A percentile compares a stretch with the other conserved stretches of the same genome.
Evolutionary conservation across 2,113 vertebrate species (phyloP).

Genomic region (Leuciscus idus): DNA sequence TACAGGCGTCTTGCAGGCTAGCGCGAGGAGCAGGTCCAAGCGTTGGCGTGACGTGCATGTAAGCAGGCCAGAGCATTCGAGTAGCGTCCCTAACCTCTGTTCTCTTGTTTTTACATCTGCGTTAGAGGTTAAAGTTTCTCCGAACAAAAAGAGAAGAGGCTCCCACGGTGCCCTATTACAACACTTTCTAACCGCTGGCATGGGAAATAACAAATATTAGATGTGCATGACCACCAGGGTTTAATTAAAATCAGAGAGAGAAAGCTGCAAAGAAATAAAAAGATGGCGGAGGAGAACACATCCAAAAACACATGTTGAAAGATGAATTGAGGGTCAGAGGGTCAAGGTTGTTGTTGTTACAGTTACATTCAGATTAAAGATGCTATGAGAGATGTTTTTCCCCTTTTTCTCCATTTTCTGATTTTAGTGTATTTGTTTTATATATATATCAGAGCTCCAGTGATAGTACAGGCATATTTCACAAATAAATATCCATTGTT

Average conservation of each 20-base stretch:
- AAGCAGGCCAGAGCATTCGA: conserved; percentile 29
- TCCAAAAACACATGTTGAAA: not conserved
- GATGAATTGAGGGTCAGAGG: not conserved
- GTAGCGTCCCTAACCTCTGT: conserved; percentile 6
- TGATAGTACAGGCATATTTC: not conserved
- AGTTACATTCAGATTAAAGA: not conserved
- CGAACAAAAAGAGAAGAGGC: conserved; percentile 42
- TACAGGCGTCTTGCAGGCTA: conserved; percentile 27
- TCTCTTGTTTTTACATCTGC: conserved; percentile 36
- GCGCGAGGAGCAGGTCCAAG: conserved; percentile 12
- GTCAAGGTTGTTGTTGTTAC: not conserved
- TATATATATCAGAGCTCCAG: not conserved
- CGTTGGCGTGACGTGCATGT: conserved; percentile 36
- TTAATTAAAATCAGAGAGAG: conserved; percentile 54
- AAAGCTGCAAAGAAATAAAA: not conserved
- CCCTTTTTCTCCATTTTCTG: not conserved
- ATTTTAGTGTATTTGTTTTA: not conserved
- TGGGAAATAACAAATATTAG: conserved; percentile 51
- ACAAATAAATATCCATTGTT: not conserved
- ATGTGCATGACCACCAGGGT: conserved; percentile 19
- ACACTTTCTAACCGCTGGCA: conserved; percentile 40
- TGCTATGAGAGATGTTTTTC: no score
- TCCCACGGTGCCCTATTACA: conserved; percentile 59
- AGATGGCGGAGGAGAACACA: not conserved
- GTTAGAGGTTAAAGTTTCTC: conserved; percentile 61